Percentiles rank a stretch among this genome's conserved stretches.
Evolutionary conservation across 1,140 invertebrate genomes (phyloP).

Genomic region (Chrysoperla carnea): DNA sequence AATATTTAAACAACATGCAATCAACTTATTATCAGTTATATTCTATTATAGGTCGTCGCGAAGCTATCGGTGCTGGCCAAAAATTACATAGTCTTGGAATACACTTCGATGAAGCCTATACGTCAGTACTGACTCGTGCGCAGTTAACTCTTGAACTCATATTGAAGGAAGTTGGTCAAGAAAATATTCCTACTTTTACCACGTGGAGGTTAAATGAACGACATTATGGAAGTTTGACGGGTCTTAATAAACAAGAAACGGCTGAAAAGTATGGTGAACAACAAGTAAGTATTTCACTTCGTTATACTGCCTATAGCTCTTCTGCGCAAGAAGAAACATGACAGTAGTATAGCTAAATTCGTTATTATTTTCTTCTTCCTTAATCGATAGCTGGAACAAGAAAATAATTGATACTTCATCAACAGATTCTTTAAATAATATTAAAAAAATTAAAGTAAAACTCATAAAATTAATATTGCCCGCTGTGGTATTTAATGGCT

Average conservation of each 20-base stretch:
- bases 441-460: too few relatives aligned
- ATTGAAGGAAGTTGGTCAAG: slow-evolving; percentile 61
- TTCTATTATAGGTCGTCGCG: slow-evolving; percentile 15
- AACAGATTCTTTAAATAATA: too few relatives aligned
- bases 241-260: slow-evolving; percentile 91
- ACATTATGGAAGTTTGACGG: slow-evolving; percentile 87
- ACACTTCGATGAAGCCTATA: slow-evolving; percentile 81
- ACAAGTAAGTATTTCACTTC: slow-evolving; percentile 50
- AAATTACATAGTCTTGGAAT: slow-evolving; percentile 68
- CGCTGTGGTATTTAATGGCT: too few relatives aligned
- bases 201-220: slow-evolving; percentile 90
- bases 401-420: too few relatives aligned
- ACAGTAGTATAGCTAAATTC: slow-evolving; percentile 53
- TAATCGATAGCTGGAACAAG: too few relatives aligned
- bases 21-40: too few relatives aligned
- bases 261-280: slow-evolving; percentile 89
- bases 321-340: slow-evolving; percentile 75
- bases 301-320: slow-evolving; percentile 57
- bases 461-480: too few relatives aligned
- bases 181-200: slow-evolving; percentile 59
- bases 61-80: slow-evolving; percentile 69
- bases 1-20: too few relatives aligned
- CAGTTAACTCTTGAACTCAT: slow-evolving; percentile 70
- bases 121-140: slow-evolving; percentile 78
- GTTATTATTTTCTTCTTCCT: slow-evolving; percentile 67